Evolutionary conservation across 1,140 invertebrate genomes (phyloP).

Genomic region (Caenorhabditis latens): DNA sequence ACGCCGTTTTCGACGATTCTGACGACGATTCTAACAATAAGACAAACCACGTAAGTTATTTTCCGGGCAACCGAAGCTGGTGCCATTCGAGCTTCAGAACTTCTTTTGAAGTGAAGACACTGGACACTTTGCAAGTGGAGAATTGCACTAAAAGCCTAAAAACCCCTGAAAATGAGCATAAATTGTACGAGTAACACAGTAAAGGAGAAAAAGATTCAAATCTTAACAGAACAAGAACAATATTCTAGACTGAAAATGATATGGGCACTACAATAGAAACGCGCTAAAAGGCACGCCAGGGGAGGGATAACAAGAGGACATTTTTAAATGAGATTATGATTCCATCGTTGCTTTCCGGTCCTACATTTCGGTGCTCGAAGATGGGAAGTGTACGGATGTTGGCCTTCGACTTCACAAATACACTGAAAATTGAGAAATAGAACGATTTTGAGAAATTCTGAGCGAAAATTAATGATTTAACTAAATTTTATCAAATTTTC

Average conservation of each 20-base stretch:
- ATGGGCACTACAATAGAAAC: too few species aligned
- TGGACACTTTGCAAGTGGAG: not conserved
- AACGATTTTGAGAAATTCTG: not conserved
- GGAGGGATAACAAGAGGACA: too few species aligned
- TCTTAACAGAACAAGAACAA: too few species aligned
- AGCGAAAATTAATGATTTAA: too few species aligned
- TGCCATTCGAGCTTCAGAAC: constrained; percentile 7
- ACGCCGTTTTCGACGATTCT: too few species aligned
- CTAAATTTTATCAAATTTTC: not conserved
- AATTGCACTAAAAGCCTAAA: not conserved
- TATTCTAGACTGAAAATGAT: too few species aligned
- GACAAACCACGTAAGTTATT: too few species aligned
- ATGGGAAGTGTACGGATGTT: constrained; percentile 88
- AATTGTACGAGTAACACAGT: too few species aligned
- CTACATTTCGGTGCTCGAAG: constrained; percentile 87
- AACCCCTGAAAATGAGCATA: too few species aligned
- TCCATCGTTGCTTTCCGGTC: constrained; percentile 84
- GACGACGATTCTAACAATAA: too few species aligned
- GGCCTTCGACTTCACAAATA: constrained; percentile 93
- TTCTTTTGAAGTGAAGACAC: not conserved
- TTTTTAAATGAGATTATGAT: constrained; percentile 72
- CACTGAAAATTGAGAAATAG: constrained; percentile 81
- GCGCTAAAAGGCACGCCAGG: too few species aligned
- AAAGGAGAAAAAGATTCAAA: too few species aligned
- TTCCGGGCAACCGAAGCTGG: not conserved